Evolutionary conservation across 2,888 invertebrate species (phyloP).

Genomic region (Eledona agricola): DNA sequence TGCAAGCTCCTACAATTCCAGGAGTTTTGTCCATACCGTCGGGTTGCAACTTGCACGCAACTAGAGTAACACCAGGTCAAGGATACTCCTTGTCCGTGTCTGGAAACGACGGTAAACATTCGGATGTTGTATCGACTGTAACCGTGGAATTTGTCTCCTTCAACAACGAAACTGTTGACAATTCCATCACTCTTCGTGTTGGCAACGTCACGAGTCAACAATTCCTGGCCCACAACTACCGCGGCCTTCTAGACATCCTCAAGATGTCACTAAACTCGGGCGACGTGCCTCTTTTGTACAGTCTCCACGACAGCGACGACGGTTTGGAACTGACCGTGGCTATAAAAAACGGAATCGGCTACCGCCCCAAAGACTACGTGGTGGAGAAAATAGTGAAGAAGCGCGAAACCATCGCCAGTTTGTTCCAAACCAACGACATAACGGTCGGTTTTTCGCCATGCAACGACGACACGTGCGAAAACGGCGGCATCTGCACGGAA

Average conservation of each 20-base stretch:
- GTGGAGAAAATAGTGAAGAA: conserved; percentile 73
- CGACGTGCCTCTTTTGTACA: conserved; percentile 75
- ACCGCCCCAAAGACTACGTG: conserved; percentile 72
- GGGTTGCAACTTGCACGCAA: conserved; percentile 83
- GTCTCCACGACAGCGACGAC: conserved; percentile 73
- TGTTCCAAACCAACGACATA: conserved; percentile 70
- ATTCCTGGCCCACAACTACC: conserved; percentile 81
- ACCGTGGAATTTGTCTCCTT: conserved; percentile 84
- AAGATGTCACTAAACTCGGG: conserved; percentile 72
- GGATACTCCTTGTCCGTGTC: conserved; percentile 82
- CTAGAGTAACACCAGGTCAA: conserved; percentile 74
- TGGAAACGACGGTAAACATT: conserved; percentile 90
- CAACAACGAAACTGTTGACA: conserved; percentile 82
- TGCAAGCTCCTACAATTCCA: conserved; percentile 70
- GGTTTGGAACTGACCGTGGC: conserved; percentile 79
- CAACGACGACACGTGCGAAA: conserved; percentile 75
- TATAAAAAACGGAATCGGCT: conserved; percentile 67
- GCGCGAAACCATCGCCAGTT: conserved; percentile 69
- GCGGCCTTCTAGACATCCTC: conserved; percentile 75
- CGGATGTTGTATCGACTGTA: conserved; percentile 86
- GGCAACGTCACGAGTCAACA: conserved; percentile 76
- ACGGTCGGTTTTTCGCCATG: conserved; percentile 84
- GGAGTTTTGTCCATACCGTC: conserved; percentile 75
- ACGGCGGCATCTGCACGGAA: conserved; percentile 80
- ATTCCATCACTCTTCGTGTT: conserved; percentile 81